A percentile compares a stretch with the other conserved stretches of the same genome.
These are phyloP conservation scores for Drosophila guanche DNA, from an alignment of 1,140 invertebrate species.

Conservation along the genomic window DNA sequence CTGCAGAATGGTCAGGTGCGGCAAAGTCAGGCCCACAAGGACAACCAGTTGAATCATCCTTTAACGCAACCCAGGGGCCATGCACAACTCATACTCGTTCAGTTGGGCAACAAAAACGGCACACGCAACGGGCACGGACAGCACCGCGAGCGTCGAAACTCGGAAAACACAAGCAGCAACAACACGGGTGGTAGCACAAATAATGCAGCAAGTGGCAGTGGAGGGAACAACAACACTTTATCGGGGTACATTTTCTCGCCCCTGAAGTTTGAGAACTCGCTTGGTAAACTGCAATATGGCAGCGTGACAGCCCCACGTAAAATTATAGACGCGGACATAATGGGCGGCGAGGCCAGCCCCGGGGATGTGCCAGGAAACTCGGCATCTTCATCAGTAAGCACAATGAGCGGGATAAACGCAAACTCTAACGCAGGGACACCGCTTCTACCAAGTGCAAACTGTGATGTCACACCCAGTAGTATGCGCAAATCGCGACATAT, in stretches of 20 bases:
- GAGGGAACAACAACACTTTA: constrained; percentile 81
- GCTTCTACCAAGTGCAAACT: constrained; percentile 20
- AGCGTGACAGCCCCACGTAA: constrained; percentile 96
- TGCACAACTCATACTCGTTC: constrained; percentile 79
- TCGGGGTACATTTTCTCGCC: constrained; percentile 87
- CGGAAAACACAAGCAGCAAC: constrained; percentile 75
- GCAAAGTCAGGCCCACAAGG: constrained; percentile 86
- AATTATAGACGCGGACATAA: constrained; percentile 95
- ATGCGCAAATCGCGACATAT: constrained; percentile 88
- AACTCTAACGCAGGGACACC: constrained; percentile 41
- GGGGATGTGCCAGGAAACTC: constrained; percentile 60
- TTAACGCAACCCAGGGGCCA: constrained; percentile 84
- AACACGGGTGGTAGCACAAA: constrained; percentile 49
- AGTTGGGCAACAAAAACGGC: constrained; percentile 83
- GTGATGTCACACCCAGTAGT: constrained; percentile 61
- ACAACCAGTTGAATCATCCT: constrained; percentile 86
- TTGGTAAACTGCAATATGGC: constrained; percentile 93
- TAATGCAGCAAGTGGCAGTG: constrained; percentile 73
- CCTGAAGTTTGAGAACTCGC: constrained; percentile 95
- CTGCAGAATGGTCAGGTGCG: constrained; percentile 84
- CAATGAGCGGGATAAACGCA: constrained; percentile 19
- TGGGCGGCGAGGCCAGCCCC: constrained; percentile 84
- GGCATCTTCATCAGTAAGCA: constrained; percentile 46
- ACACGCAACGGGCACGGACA: constrained; percentile 73
- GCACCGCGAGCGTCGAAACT: constrained; percentile 85